These are phyloP conservation scores for Synergus gifuensis DNA, from an alignment of 2,888 invertebrate species.

Conservation along the genomic window DNA sequence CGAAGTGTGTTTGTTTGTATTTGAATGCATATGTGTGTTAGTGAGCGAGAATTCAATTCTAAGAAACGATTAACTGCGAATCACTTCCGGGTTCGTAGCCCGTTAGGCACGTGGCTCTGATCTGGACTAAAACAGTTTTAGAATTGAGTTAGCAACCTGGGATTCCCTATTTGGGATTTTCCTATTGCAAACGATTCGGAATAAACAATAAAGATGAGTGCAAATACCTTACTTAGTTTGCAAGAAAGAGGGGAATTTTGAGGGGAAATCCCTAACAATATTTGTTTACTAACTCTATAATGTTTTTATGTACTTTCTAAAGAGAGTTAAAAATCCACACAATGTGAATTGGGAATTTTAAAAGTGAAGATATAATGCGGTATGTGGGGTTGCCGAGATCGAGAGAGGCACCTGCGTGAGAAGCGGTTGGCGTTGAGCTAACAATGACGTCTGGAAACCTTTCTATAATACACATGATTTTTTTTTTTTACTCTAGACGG, in stretches of 20 bases:
- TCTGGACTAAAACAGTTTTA: neutral
- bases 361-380: slow-evolving; percentile 48
- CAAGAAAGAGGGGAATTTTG: neutral
- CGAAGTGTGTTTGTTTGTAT: neutral
- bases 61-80: slow-evolving; percentile 49
- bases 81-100: slow-evolving; percentile 51
- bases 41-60: slow-evolving; percentile 48
- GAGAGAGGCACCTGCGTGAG: slow-evolving; percentile 57
- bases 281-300: slow-evolving; percentile 24
- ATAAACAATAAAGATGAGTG: too few relatives aligned
- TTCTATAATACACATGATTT: slow-evolving; percentile 49
- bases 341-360: slow-evolving; percentile 51
- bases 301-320: slow-evolving; percentile 48
- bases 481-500: slow-evolving; percentile 47
- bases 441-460: slow-evolving; percentile 51
- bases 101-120: slow-evolving; percentile 38
- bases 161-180: neutral
- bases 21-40: neutral
- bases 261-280: neutral
- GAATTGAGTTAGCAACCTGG: neutral
- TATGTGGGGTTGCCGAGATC: slow-evolving; percentile 48
- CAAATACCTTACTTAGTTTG: too few relatives aligned
- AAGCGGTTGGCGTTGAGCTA: slow-evolving; percentile 47
- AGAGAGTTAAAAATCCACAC: slow-evolving; percentile 47
- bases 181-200: too few relatives aligned